Evolutionary conservation across 2,888 invertebrate species (phyloP), one percentile per base, ranked within the genome.

Genomic region (Acholoe squamosa): DNA sequence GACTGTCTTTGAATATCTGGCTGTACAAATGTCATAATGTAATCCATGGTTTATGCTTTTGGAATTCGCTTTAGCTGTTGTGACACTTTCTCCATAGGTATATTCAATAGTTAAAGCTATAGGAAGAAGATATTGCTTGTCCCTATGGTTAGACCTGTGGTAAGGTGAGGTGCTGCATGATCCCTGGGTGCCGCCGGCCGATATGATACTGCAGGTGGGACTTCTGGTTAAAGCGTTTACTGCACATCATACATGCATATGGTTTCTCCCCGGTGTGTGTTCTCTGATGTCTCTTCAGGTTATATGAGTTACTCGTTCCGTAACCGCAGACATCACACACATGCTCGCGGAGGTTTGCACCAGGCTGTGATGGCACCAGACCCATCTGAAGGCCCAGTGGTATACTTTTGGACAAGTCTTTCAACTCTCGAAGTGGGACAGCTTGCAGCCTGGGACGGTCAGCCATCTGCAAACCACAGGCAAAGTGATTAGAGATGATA

Each of bases 241-340:
- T 54, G 28, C 86, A 86, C 56, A 86, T 51, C 19, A 31, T 1
- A 28, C 86, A 86, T 1, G 16, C 31, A 52, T 31, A 86, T 16
- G 86, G 86, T 25, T 52, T 86, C 54, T 86, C 86, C 12, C 86
- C 86, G 16, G 86, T 86, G 86, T 86, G 86, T n/a, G 52, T 86
- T 5, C 52, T 7, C 54, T 56, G 52, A 54, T 86, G 86, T 19
- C 56, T n/a, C 33, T 25, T 25, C 7, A 86, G 86, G 54, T 54
- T 52, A 28, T 52, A 54, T 31, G 54, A 54, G 54, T 56, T 86
- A 25, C 54, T 86, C 28, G 52, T 54, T 0, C 54, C 54, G 25
- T 86, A 54, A 1, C 86, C 86, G n/a, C 86, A 86, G 10, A 86
- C 25, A 12, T 86, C 54, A 56, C 86, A 86, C 28, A 54, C 22